Evolutionary conservation across 1,140 invertebrate genomes (phyloP), one percentile per base, ranked within the genome.

Genomic region (Solenopsis fugax): DNA sequence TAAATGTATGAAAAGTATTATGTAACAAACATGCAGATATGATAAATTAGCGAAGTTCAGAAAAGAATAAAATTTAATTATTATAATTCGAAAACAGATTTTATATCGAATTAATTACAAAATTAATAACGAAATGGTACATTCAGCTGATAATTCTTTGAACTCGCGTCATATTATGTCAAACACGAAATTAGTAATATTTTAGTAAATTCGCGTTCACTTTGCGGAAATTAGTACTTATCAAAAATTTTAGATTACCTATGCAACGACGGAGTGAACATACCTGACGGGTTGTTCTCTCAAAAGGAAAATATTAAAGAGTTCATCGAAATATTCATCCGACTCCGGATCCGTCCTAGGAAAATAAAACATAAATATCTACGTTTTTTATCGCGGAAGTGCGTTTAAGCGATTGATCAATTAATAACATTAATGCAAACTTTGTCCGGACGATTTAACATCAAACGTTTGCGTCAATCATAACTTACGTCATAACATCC

Each of bases 281-380:
- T 94, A 94, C 92, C 92, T 94, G 90, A 84, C 88, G 73, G 90
- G 60, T 84, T 82, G 88, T 88, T 90, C 92, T 87, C 81, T 77
- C 69, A 87, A 90, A 88, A 91, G 89, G 88, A 94, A 94, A 93
- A 94, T 87, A 88, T 95, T 94, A 94, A 95, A 95, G 64, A 95
- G 91, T 91, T 95, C 92, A 90, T 94, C 82, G 90, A 95, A 94
- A 91, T 93, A 94, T 81, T 92, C 72, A 62, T 94, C 91, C 7
- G 94, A 95, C 85, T 94, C 93, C 85, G 93, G 94, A 91, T 95
- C 94, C 54, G 85, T 90, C 90, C 94, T 95, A 94, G 73, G 92
- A 91, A 92, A 91, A 90, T 89, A 91, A 91, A 91, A 91, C 58
- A 84, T 18, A 60, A 84, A 50, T 75, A 48, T 41, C 41, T 73